Conservation (phyloP, 2,797 vertebrate species). For the Linurgus olivaceus region DNA sequence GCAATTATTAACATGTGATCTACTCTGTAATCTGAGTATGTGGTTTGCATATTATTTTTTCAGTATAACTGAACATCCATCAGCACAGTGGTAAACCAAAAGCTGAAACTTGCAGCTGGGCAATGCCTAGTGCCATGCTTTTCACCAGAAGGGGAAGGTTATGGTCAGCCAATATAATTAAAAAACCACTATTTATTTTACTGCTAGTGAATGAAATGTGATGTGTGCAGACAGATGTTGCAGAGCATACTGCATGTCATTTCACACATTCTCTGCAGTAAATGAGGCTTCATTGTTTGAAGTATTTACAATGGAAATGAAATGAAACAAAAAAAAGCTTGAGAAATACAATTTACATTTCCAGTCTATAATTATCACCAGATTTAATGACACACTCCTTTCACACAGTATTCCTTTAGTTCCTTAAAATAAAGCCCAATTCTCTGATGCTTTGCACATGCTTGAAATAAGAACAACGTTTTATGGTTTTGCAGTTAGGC, state of each 20-base stretch:
- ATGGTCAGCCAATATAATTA: neutral
- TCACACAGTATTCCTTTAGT: neutral
- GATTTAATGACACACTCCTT: constrained; percentile 13
- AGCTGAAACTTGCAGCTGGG: neutral
- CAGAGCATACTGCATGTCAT: neutral
- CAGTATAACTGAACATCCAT: neutral
- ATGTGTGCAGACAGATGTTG: constrained; percentile 19
- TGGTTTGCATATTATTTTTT: neutral
- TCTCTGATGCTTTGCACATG: neutral
- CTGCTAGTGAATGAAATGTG: neutral
- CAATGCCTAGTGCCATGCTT: neutral
- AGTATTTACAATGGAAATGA: constrained; percentile 50
- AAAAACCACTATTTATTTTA: neutral
- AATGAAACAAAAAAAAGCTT: constrained; percentile 2
- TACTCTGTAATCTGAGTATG: neutral
- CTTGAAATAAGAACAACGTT: neutral
- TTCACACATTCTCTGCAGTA: constrained; percentile 6
- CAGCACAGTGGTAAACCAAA: neutral
- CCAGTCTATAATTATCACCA: neutral
- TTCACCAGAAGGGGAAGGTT: neutral
- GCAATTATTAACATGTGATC: constrained; percentile 15
- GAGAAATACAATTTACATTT: constrained; percentile 55
- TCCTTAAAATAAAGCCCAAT: constrained; percentile 26
- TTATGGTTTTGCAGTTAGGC: neutral
- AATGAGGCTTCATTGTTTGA: constrained; percentile 19